Conservation (phyloP, 1,140 invertebrate genomes). For the Magallana angulata region DNA sequence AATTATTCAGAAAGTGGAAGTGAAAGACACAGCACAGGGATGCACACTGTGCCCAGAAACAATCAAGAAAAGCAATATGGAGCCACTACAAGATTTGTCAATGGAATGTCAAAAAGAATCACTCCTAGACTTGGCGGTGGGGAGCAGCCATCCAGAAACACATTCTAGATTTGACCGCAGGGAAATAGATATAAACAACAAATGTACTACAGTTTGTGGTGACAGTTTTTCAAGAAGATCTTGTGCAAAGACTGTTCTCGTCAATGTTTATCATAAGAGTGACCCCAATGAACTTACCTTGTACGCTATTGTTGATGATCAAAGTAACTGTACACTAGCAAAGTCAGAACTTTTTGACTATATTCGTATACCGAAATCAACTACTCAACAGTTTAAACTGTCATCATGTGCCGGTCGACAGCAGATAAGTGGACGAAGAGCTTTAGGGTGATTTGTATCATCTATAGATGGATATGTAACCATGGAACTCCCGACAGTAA, state of each 20-base stretch:
- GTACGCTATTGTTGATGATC: conserved; percentile 59
- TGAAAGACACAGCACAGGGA: not conserved
- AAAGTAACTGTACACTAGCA: conserved; percentile 50
- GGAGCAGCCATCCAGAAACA: no score
- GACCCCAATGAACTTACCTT: conserved; percentile 17
- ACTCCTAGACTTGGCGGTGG: not conserved
- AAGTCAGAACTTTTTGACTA: conserved; percentile 47
- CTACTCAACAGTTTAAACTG: not conserved
- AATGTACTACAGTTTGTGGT: conserved; percentile 48
- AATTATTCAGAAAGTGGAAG: not conserved
- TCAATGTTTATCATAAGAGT: conserved; percentile 46
- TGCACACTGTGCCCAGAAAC: no score
- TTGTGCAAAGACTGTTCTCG: conserved; percentile 53
- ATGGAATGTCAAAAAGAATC: no score
- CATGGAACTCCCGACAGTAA: conserved; percentile 5
- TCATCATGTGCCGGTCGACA: conserved; percentile 40
- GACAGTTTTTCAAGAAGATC: conserved; percentile 47
- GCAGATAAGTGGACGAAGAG: conserved; percentile 9
- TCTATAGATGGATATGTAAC: not conserved
- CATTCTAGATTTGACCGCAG: no score
- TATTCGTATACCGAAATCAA: not conserved
- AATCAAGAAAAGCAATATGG: no score
- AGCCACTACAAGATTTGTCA: no score
- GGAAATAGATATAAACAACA: not conserved
- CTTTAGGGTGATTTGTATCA: conserved; percentile 25